Evolutionary conservation across 2,797 vertebrate species (phyloP), one percentile per base, ranked within the genome.

Genomic region (Crocidura indochinensis): DNA sequence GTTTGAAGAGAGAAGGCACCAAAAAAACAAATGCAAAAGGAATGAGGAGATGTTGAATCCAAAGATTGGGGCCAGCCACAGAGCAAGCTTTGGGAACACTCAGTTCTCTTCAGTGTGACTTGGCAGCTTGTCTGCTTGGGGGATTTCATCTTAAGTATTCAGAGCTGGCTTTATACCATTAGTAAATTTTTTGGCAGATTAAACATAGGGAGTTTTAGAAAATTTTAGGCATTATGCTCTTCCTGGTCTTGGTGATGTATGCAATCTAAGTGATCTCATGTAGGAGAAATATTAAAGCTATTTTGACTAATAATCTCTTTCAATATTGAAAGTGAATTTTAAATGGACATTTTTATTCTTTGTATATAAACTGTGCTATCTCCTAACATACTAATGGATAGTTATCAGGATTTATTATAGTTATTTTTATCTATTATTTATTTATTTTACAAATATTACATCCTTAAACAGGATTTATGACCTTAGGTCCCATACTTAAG

Each of bases 311-410:
- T 0, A 0, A 44, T 27, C n/a, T 80, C 68, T 67, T 68, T 77
- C 31, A 69, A 83, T 29, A 56, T 8, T 26, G 38, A 64, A 76
- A 89, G n/a, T 31, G 31, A 64, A 69, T 93, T 86, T 64, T 15
- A 81, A 79, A 47, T 29, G 69, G 1, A 14, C 51, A 73, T 83
- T 83, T 88, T 83, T 71, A 67, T 82, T 85, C 71, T 76, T 92
- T 22, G 20, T 27, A 10, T 69, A 17, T 81, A 65, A 67, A 68
- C 79, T 26, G 60, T 17, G 22, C 56, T 78, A 31, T 56, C 49
- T 82, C 4, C 67, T 71, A 26, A 3, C 10, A 2, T 51, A 29
- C 46, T 9, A 29, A 47, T 38, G n/a, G 68, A 17, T 71, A 56
- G 20, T 89, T 14, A 17, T 26, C 17, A 60, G 65, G 77, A 19